Evolutionary conservation across 64 coral and sea anemone species (phyloP), one percentile per base, ranked within the genome.

Genomic region (Actinia equina): DNA sequence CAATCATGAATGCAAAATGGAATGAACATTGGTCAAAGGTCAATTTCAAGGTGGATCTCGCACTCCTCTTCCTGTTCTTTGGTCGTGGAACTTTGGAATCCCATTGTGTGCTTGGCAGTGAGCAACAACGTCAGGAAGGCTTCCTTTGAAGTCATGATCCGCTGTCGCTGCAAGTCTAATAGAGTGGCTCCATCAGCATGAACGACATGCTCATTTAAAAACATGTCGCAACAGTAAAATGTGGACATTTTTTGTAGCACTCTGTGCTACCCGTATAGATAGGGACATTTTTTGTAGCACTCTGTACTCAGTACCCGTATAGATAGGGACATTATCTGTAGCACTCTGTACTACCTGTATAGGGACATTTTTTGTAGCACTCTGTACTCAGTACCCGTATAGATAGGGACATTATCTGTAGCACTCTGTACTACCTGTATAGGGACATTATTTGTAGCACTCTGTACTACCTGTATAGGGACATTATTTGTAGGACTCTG

Each of bases 51-150:
- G 78, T 81, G 11, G 49, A 44, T 17, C n/a, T 81, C 8, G 78
- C 78, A 49, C 52, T 81, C 44, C 42, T 81, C 23, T 81, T 81
- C 27, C 78, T 81, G 17, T 81, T 81, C 78, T 81, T 81, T n/a
- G 78, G 11, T 20, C 78, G 78, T 52, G 42, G 43, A 12, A 12
- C 16, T 81, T 9, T 81, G 42, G 42, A 81, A 81, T 49, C 42
- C 78, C 3, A 81, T 81, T 23, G 43, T 81, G 44, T 81, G 78
- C 49, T 81, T 81, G 44, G 44, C 49, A 14, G 49, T 52, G 5
- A 81, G 78, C 22, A 49, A 20, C 7, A 81, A 81, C 27, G 49
- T 81, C 42, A 44, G 78, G 42, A 52, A 4, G 13, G 78, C 42
- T 3, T 81, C 52, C 9, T 17, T 49, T 2, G 49, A 81, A 52